A percentile compares a stretch with the other conserved stretches of the same genome.
These are phyloP conservation scores for Onychostruthus taczanowskii DNA, from an alignment of 2,113 vertebrate species.

Conservation along the genomic window DNA sequence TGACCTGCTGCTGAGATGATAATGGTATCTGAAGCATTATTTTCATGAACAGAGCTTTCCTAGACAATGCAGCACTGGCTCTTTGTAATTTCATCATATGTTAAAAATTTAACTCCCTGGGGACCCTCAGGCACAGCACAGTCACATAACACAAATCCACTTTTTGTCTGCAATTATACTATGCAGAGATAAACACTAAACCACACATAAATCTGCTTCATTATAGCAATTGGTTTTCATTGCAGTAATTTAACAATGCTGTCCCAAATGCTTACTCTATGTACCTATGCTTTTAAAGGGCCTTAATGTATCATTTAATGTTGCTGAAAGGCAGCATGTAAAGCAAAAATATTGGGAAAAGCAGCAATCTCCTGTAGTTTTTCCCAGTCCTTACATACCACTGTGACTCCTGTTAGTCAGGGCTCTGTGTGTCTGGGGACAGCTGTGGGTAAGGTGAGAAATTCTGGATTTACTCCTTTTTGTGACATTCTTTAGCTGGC, in stretches of 20 bases:
- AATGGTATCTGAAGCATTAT: conserved; percentile 2
- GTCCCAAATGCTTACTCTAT: background rate
- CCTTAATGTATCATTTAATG: background rate
- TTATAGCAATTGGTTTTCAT: background rate
- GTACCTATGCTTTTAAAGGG: background rate
- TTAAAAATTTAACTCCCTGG: background rate
- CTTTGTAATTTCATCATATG: background rate
- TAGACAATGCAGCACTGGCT: background rate
- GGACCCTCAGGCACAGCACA: background rate
- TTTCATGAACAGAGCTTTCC: background rate
- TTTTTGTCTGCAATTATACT: background rate
- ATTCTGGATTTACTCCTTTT: background rate
- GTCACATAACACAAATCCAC: background rate
- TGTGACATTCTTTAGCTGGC: background rate
- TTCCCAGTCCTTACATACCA: background rate
- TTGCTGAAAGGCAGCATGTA: background rate
- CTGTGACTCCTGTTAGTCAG: background rate
- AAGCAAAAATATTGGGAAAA: background rate
- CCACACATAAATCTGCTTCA: background rate
- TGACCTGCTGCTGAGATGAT: background rate
- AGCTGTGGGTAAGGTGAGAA: background rate
- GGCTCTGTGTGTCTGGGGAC: background rate
- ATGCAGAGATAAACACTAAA: background rate
- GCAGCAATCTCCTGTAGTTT: background rate
- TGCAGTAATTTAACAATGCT: background rate